Conservation (phyloP, 2,797 vertebrate species). For the Bufotes viridis region DNA sequence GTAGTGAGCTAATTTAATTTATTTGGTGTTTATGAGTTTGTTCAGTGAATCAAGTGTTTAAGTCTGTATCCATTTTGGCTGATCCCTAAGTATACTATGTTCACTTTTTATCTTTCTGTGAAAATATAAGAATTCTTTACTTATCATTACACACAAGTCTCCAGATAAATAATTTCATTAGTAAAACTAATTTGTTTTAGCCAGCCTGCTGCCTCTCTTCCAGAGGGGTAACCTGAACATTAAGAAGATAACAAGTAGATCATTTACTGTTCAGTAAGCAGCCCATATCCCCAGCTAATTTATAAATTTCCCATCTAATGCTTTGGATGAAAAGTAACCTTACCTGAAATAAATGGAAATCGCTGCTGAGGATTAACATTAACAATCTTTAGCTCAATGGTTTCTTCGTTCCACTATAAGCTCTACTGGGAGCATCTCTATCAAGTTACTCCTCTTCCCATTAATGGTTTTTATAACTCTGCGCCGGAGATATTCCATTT, state of each 20-base stretch:
- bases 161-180: conserved; percentile 43
- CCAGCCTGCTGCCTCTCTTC: conserved; percentile 16
- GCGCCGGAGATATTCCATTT: conserved; percentile 3
- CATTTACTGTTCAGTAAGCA: conserved; percentile 27
- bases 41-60: neutral
- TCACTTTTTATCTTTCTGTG: conserved; percentile 1
- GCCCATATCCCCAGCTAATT: conserved; percentile 8
- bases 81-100: neutral
- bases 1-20: conserved; percentile 26
- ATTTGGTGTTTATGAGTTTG: conserved; percentile 23
- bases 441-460: conserved; percentile 22
- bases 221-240: conserved; percentile 26
- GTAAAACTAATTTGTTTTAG: conserved; percentile 29
- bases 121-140: conserved; percentile 18
- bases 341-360: conserved; percentile 24
- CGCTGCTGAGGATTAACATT: neutral
- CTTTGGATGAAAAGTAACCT: neutral
- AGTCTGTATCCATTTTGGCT: neutral
- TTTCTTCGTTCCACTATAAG: conserved; percentile 21
- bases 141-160: conserved; percentile 18
- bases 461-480: conserved; percentile 30
- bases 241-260: conserved; percentile 32
- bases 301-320: neutral
- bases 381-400: conserved; percentile 22
- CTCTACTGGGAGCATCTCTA: conserved; percentile 21